A percentile compares a stretch with the other conserved stretches of the same genome.
These are phyloP conservation scores for Holothuria leucospilota DNA, from an alignment of 53 echinoderm and acorn worm genomes.

Conservation along the genomic window DNA sequence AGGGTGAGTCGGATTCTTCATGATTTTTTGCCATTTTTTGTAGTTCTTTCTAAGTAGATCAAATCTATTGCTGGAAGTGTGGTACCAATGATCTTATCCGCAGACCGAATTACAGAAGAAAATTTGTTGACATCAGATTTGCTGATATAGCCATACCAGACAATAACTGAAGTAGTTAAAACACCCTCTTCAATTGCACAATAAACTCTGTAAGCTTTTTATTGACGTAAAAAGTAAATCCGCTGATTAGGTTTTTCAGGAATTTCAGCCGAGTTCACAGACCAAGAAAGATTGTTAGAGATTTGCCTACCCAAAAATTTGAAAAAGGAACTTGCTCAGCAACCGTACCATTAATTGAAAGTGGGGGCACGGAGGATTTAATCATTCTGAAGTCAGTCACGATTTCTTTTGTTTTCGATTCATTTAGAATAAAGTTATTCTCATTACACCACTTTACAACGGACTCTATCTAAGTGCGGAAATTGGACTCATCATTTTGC, in stretches of 20 bases:
- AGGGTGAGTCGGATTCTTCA: too few relatives aligned
- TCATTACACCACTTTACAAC: neutral
- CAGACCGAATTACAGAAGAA: neutral
- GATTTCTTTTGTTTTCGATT: neutral
- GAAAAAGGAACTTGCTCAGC: conserved; percentile 12
- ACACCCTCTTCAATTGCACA: neutral
- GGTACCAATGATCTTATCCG: neutral
- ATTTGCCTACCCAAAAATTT: conserved; percentile 4
- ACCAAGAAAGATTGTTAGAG: neutral
- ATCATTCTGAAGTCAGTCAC: neutral
- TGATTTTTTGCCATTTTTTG: too few relatives aligned
- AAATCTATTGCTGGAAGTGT: neutral
- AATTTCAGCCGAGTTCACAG: too few relatives aligned
- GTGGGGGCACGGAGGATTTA: neutral
- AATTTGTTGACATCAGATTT: neutral
- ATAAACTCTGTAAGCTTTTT: neutral
- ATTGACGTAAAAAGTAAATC: neutral
- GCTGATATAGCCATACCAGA: conserved; percentile 11
- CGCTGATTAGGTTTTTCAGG: neutral
- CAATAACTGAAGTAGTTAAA: neutral
- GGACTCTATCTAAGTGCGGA: neutral
- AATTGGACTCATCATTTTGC: neutral
- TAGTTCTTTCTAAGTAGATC: too few relatives aligned
- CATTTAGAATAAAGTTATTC: neutral
- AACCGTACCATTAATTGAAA: neutral